A percentile compares a stretch with the other conserved stretches of the same genome.
Evolutionary conservation across 2,113 vertebrate genomes (phyloP).

Genomic region (Eudyptes chrysolophus): DNA sequence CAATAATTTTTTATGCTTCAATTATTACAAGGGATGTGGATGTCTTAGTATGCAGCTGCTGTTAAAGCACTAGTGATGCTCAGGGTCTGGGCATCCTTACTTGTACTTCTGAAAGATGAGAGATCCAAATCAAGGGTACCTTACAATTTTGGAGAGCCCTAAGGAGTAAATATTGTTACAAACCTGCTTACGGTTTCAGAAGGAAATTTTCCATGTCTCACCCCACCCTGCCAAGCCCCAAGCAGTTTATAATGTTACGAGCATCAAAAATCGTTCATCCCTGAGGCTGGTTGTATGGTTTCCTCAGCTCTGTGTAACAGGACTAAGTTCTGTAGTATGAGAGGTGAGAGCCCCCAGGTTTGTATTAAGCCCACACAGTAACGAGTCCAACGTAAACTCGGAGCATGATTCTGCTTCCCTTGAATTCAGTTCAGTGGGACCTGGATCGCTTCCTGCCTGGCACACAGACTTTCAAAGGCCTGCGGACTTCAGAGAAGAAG

Average conservation of each 20-base stretch:
- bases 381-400: rapidly evolving
- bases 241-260: background rate
- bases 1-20: constrained; percentile 18
- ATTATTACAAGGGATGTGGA: background rate
- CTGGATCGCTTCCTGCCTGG: background rate
- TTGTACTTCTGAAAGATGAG: background rate
- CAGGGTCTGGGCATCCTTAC: background rate
- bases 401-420: background rate
- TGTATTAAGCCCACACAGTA: background rate
- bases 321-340: background rate
- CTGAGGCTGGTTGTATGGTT: background rate
- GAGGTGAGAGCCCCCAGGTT: background rate
- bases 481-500: background rate
- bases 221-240: background rate
- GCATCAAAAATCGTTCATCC: background rate
- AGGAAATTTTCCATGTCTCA: background rate
- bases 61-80: background rate
- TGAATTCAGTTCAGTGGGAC: background rate
- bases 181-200: background rate
- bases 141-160: background rate
- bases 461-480: background rate
- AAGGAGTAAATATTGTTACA: background rate
- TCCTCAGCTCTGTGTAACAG: background rate
- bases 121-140: background rate
- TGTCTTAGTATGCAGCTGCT: background rate